A percentile compares a stretch with the other conserved stretches of the same genome.
Evolutionary conservation across 37 sponge, comb jelly and placozoan species (phyloP).

Genomic region (Aplysina aerophoba): DNA sequence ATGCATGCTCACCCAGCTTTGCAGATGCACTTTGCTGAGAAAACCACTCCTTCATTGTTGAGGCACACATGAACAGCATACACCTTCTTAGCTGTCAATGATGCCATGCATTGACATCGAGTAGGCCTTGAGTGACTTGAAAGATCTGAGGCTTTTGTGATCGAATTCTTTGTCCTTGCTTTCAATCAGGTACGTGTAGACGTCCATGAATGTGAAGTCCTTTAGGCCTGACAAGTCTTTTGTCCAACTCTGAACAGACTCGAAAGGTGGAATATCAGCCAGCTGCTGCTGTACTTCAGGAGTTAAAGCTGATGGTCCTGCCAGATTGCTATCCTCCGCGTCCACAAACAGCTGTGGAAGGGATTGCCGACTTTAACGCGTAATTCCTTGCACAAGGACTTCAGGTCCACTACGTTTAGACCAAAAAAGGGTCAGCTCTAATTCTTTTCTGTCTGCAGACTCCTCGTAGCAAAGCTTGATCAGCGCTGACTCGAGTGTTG

Average conservation of each 20-base stretch:
- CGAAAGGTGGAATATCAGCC: not conserved
- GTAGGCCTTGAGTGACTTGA: slow-evolving; percentile 15
- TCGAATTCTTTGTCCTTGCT: slow-evolving; percentile 6
- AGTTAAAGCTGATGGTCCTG: not conserved
- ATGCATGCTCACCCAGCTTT: no score
- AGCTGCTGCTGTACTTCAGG: not conserved
- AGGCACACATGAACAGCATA: not conserved
- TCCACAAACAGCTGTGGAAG: no score
- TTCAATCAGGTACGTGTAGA: slow-evolving; percentile 22
- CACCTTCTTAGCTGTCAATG: not conserved
- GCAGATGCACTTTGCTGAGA: no score
- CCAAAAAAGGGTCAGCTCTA: no score
- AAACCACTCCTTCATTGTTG: no score
- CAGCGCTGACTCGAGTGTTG: no score
- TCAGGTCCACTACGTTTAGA: no score
- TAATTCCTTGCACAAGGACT: no score
- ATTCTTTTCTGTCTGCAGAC: no score
- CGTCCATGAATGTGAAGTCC: slow-evolving; percentile 13
- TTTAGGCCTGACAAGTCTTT: not conserved
- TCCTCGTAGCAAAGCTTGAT: no score
- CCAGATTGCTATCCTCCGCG: no score
- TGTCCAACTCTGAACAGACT: not conserved
- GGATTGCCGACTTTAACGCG: no score
- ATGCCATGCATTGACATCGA: not conserved
- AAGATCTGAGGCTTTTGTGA: not conserved